Percentiles rank a stretch among this genome's conserved stretches.
Evolutionary conservation across 2,888 invertebrate genomes (phyloP).

Genomic region (Andricus curvator): DNA sequence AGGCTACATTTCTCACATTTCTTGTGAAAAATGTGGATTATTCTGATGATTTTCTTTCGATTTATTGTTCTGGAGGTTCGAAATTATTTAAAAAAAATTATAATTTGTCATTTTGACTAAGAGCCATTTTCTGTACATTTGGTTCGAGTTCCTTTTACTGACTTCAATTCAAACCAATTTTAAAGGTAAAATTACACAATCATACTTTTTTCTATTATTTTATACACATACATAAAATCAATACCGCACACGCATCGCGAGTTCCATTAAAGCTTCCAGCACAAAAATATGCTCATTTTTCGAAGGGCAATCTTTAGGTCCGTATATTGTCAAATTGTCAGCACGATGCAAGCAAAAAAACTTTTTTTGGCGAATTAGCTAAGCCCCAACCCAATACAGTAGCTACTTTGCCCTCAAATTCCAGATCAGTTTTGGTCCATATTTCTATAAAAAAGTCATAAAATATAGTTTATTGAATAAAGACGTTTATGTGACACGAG

Average conservation of each 20-base stretch:
- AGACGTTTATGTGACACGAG: neutral
- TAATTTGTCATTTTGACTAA: no score
- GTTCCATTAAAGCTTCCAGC: slow-evolving; percentile 53
- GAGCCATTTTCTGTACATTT: no score
- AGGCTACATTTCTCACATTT: no score
- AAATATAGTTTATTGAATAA: neutral
- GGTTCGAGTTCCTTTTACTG: neutral
- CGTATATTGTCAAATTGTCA: neutral
- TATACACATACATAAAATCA: neutral
- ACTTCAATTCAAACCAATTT: no score
- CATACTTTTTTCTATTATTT: no score
- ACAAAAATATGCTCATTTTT: slow-evolving; percentile 51
- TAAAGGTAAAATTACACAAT: no score
- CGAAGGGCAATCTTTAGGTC: slow-evolving; percentile 48
- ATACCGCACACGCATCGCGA: slow-evolving; percentile 56
- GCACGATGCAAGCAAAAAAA: slow-evolving; percentile 53
- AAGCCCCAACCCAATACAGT: slow-evolving; percentile 60
- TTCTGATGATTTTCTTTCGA: no score
- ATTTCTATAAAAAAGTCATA: neutral
- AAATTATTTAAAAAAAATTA: no score
- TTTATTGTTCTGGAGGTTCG: no score
- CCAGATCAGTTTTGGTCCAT: slow-evolving; percentile 5
- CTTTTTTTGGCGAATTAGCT: slow-evolving; percentile 48
- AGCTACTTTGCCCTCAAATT: slow-evolving; percentile 51
- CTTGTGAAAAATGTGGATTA: no score